Conservation (phyloP, 2,888 invertebrate genomes). For the Phaedon cochleariae region DNA sequence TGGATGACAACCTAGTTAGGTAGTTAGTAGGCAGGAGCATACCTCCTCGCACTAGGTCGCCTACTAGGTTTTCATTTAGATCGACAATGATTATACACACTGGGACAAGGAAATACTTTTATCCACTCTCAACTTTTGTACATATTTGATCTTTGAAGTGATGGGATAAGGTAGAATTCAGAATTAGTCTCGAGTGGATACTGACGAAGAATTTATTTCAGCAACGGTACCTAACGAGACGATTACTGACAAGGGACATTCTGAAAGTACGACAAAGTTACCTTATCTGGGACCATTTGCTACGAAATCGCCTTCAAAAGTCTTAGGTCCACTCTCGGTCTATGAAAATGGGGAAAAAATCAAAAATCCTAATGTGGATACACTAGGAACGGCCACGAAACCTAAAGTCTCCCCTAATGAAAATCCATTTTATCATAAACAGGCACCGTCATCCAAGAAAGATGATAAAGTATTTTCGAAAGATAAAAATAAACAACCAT, state of each 20-base stretch:
- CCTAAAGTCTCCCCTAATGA: constrained; percentile 43
- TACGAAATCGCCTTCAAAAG: constrained; percentile 54
- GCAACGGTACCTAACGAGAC: constrained; percentile 45
- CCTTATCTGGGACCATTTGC: constrained; percentile 37
- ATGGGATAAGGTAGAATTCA: constrained; percentile 21
- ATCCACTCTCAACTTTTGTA: constrained; percentile 37
- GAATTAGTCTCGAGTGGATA: constrained; percentile 30
- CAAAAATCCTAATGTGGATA: constrained; percentile 30
- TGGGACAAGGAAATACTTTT: constrained; percentile 38
- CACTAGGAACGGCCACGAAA: constrained; percentile 25
- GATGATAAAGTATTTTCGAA: constrained; percentile 23
- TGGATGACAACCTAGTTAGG: too few relatives aligned
- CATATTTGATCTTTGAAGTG: constrained; percentile 32
- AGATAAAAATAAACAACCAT: constrained; percentile 18
- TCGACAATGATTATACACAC: too few relatives aligned
- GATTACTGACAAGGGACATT: constrained; percentile 42
- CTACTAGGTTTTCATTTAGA: too few relatives aligned
- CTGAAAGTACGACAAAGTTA: constrained; percentile 42
- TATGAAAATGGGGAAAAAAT: constrained; percentile 53
- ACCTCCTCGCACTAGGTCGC: too few relatives aligned
- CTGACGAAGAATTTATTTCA: constrained; percentile 50
- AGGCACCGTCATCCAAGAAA: constrained; percentile 5
- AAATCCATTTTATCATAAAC: constrained; percentile 50
- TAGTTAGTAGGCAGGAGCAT: too few relatives aligned
- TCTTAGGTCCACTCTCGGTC: constrained; percentile 56